Percentiles rank a stretch among this genome's conserved stretches.
phyloP scores from a whole-genome alignment of 2,113 vertebrate species.

The Willisornis vidua region DNA sequence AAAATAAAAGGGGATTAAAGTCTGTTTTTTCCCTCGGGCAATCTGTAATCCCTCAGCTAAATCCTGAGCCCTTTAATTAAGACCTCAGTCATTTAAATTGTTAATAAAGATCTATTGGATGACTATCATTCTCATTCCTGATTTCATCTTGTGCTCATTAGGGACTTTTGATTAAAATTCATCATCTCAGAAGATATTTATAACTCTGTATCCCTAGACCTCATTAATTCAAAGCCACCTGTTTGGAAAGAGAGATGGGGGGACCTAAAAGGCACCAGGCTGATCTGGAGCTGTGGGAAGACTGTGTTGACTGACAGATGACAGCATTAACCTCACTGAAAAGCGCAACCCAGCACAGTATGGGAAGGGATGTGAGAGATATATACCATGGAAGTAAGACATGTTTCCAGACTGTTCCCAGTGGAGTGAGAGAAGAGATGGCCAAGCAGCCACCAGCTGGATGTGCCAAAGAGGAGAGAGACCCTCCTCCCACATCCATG shows the following conservation, averaged over 20 bases:
- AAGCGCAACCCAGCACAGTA: background rate
- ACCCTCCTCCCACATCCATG: background rate
- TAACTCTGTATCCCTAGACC: conserved; percentile 9
- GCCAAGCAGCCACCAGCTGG: background rate
- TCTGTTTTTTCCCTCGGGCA: conserved; percentile 41
- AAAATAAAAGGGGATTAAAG: background rate
- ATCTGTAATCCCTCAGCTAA: conserved; percentile 49
- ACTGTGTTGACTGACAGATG: background rate
- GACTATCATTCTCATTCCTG: conserved; percentile 36
- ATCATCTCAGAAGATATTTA: conserved; percentile 59
- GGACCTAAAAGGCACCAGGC: background rate
- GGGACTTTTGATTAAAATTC: conserved; percentile 54
- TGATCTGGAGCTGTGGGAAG: background rate
- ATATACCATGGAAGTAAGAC: background rate
- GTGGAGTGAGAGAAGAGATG: background rate
- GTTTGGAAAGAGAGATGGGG: background rate
- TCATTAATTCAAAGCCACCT: conserved; percentile 37
- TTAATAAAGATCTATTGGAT: conserved; percentile 56
- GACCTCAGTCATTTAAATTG: conserved; percentile 56
- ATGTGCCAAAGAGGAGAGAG: background rate
- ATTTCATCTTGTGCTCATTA: conserved; percentile 52
- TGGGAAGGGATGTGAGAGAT: background rate
- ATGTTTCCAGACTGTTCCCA: background rate
- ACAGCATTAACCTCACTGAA: rapidly evolving
- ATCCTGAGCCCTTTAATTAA: conserved; percentile 53